Percentiles rank a stretch among this genome's conserved stretches.
Conservation (phyloP, 1,140 invertebrate species). For the Drosophila auraria region DNA sequence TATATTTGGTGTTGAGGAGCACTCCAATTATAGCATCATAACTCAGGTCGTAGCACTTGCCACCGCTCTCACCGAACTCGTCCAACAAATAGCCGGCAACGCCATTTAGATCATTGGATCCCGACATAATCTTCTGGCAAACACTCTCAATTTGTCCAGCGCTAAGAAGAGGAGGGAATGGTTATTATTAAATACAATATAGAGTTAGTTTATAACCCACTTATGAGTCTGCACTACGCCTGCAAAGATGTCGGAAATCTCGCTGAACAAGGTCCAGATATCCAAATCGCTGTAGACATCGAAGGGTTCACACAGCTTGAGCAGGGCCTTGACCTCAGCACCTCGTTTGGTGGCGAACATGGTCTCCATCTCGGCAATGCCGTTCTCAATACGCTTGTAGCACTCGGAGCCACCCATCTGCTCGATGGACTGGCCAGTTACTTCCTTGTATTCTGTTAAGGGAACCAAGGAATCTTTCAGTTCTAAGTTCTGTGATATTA, state of each 20-base stretch:
- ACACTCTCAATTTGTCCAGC: constrained; percentile 72
- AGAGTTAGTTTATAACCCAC: constrained; percentile 43
- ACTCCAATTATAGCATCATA: constrained; percentile 59
- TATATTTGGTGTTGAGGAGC: constrained; percentile 64
- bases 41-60: constrained; percentile 64
- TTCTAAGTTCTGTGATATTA: background rate
- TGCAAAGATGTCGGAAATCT: constrained; percentile 80
- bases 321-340: constrained; percentile 65
- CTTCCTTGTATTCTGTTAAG: constrained; percentile 77
- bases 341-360: constrained; percentile 74
- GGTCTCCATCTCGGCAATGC: constrained; percentile 85
- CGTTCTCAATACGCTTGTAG: constrained; percentile 85
- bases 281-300: constrained; percentile 77
- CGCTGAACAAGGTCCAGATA: constrained; percentile 77
- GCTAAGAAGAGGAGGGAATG: constrained; percentile 15
- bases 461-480: background rate
- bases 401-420: constrained; percentile 85
- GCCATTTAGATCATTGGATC: constrained; percentile 65
- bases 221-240: constrained; percentile 77
- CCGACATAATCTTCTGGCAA: constrained; percentile 69
- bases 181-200: too few relatives aligned
- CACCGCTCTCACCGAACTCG: constrained; percentile 32
- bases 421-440: constrained; percentile 75
- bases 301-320: constrained; percentile 84
- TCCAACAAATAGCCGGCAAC: constrained; percentile 62